Percentiles rank a stretch among this genome's conserved stretches.
phyloP scores from a whole-genome alignment of 23 tunicate species.

The Trididemnum nubilum region DNA sequence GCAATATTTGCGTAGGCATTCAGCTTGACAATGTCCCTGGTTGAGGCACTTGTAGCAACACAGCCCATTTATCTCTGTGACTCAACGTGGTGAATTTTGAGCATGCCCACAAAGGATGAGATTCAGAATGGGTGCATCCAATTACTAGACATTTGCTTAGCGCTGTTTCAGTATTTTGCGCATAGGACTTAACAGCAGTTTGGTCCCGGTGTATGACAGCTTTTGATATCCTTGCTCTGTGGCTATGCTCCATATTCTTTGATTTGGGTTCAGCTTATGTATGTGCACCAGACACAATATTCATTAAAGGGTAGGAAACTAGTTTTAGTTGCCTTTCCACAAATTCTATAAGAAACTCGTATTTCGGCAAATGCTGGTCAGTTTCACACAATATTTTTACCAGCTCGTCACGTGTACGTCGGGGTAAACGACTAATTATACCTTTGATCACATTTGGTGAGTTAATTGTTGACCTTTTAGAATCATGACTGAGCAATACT shows the following conservation, averaged over 20 bases:
- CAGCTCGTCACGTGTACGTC: not conserved
- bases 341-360: not conserved
- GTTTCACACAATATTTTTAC: slow-evolving; percentile 12
- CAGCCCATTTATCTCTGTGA: not conserved
- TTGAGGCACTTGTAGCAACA: slow-evolving; percentile 10
- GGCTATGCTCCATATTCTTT: not conserved
- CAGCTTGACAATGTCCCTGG: not conserved
- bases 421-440: not conserved
- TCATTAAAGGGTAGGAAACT: not conserved
- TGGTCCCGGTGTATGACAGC: not conserved
- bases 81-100: not conserved
- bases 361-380: not conserved
- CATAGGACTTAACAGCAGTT: not conserved
- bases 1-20: not conserved
- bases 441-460: not conserved
- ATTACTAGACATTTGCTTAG: not conserved
- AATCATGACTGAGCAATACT: not conserved
- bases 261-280: not conserved
- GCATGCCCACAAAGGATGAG: not conserved
- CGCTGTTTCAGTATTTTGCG: not conserved
- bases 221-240: not conserved
- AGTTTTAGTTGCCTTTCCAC: not conserved
- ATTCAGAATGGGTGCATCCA: not conserved
- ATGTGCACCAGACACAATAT: not conserved
- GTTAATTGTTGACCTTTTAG: not conserved